A percentile compares a stretch with the other conserved stretches of the same genome.
Conservation (phyloP, 2,888 invertebrate genomes). For the Limnephilus lunatus region DNA sequence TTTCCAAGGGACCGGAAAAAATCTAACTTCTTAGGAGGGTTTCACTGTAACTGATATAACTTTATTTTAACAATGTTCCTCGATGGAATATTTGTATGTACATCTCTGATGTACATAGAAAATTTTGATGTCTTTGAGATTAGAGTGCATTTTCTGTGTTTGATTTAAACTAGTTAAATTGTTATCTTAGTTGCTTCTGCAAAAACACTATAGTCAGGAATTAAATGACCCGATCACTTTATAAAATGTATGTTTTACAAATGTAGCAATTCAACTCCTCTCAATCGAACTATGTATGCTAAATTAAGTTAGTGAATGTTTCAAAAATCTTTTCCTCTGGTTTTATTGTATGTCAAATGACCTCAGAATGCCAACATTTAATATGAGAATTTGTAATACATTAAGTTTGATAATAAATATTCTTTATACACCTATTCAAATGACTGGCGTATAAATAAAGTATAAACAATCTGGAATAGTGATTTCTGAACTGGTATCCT, state of each 20-base stretch:
- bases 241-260: neutral
- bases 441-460: neutral
- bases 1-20: too few relatives aligned
- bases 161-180: neutral
- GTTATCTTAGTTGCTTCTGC: neutral
- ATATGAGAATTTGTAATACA: neutral
- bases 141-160: slow-evolving; percentile 23
- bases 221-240: neutral
- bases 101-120: too few relatives aligned
- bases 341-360: neutral
- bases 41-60: too few relatives aligned
- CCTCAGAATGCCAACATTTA: neutral
- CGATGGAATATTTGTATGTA: too few relatives aligned
- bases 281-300: neutral
- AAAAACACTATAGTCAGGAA: neutral
- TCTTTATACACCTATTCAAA: neutral
- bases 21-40: too few relatives aligned
- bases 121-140: neutral
- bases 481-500: neutral
- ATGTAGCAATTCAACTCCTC: neutral
- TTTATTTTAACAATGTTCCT: too few relatives aligned
- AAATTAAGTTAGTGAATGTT: neutral
- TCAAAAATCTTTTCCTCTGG: neutral
- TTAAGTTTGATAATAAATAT: neutral
- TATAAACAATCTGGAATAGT: neutral